Conservation (phyloP, 2,113 vertebrate species). For the Synchiropus splendidus region DNA sequence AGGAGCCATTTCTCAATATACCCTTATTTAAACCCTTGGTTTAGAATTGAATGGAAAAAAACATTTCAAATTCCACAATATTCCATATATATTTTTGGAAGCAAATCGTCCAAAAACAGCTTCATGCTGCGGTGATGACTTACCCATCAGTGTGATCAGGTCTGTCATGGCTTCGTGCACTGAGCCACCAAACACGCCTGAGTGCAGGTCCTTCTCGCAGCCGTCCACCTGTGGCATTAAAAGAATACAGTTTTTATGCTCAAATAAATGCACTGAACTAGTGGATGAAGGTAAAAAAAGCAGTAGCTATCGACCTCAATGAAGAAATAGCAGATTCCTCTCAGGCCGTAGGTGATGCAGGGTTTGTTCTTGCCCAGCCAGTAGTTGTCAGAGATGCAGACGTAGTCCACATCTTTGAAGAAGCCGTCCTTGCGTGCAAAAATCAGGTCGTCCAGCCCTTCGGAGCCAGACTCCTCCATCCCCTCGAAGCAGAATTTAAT, state of each 20-base stretch:
- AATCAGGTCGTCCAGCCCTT: slow-evolving; percentile 87
- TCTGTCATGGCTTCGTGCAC: slow-evolving; percentile 95
- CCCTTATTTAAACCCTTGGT: too few species aligned
- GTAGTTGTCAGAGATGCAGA: slow-evolving; percentile 98
- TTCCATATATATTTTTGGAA: too few species aligned
- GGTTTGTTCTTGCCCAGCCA: slow-evolving; percentile 96
- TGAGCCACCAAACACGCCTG: slow-evolving; percentile 90
- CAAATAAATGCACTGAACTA: background rate
- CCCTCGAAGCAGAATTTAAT: slow-evolving; percentile 93
- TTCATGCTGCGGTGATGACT: slow-evolving; percentile 45
- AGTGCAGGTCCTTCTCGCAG: slow-evolving; percentile 82
- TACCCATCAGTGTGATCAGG: slow-evolving; percentile 84
- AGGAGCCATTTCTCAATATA: too few species aligned
- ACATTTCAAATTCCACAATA: too few species aligned
- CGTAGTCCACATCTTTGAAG: slow-evolving; percentile 85
- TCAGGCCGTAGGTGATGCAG: slow-evolving; percentile 91
- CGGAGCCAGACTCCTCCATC: slow-evolving; percentile 96
- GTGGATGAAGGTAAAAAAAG: background rate
- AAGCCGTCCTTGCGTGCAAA: slow-evolving; percentile 77
- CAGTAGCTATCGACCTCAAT: slow-evolving; percentile 63
- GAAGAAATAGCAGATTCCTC: slow-evolving; percentile 91
- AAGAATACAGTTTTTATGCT: too few species aligned
- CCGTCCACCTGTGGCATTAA: slow-evolving; percentile 69
- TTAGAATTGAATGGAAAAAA: too few species aligned
- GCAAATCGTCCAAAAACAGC: too few species aligned